These are phyloP conservation scores for Drosophila borealis DNA, from an alignment of 2,888 invertebrate species.

Conservation along the genomic window DNA sequence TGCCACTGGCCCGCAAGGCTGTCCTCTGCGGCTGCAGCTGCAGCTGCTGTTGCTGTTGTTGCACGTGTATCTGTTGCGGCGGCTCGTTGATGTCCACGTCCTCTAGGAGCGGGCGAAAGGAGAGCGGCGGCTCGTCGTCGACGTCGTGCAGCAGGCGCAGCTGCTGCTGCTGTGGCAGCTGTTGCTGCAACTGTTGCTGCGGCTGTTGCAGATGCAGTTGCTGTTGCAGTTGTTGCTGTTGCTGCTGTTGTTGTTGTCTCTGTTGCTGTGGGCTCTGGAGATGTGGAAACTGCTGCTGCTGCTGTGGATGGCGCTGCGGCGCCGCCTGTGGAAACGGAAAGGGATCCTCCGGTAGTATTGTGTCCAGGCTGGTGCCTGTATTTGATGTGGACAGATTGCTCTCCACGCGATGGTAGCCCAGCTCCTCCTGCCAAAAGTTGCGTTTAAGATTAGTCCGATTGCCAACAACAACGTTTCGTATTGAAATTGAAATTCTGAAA, in stretches of 20 bases:
- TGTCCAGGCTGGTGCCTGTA: constrained; percentile 87
- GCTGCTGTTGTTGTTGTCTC: constrained; percentile 45
- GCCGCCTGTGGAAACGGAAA: constrained; percentile 78
- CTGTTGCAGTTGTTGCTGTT: constrained; percentile 31
- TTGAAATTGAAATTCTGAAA: background rate
- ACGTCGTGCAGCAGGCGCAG: constrained; percentile 64
- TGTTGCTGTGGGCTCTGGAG: constrained; percentile 48
- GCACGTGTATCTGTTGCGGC: constrained; percentile 37
- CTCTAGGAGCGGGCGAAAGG: constrained; percentile 74
- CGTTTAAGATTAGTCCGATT: background rate
- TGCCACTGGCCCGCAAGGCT: constrained; percentile 65
- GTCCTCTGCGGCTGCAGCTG: constrained; percentile 45
- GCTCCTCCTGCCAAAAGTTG: constrained; percentile 72
- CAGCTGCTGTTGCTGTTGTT: constrained; percentile 16
- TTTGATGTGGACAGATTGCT: constrained; percentile 87
- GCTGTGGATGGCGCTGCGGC: constrained; percentile 64
- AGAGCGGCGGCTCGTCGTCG: constrained; percentile 80
- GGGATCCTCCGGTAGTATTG: constrained; percentile 84
- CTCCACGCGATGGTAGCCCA: constrained; percentile 84
- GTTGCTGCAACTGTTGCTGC: constrained; percentile 41
- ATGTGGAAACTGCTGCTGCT: constrained; percentile 48
- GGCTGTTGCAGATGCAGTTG: constrained; percentile 21
- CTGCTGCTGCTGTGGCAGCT: constrained; percentile 47
- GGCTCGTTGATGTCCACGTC: constrained; percentile 70
- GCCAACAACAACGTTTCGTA: background rate